Conservation (phyloP, 2,888 invertebrate genomes). For the Heteromurus nitidus region DNA sequence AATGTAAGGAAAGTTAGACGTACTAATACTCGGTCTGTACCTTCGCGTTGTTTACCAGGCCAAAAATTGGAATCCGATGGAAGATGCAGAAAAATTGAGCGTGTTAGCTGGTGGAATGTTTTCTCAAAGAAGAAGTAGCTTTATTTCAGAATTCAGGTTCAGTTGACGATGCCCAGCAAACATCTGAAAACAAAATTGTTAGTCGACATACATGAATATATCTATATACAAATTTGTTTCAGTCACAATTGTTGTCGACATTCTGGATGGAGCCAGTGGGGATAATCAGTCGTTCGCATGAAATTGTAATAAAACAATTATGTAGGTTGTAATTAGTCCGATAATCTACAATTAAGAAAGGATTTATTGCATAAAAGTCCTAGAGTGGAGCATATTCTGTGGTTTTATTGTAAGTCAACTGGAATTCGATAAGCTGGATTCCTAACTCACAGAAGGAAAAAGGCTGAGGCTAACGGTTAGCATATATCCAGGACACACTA, state of each 20-base stretch:
- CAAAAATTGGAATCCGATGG: conserved; percentile 60
- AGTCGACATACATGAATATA: too few relatives aligned
- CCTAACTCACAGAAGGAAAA: not conserved
- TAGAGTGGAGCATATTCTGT: too few relatives aligned
- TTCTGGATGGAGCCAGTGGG: conserved; percentile 9
- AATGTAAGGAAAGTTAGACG: conserved; percentile 55
- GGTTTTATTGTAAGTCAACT: too few relatives aligned
- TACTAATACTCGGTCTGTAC: not conserved
- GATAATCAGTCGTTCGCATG: conserved; percentile 17
- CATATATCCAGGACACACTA: not conserved
- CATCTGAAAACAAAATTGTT: too few relatives aligned
- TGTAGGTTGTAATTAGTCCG: not conserved
- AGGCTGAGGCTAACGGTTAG: not conserved
- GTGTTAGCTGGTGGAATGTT: conserved; percentile 58
- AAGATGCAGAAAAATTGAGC: conserved; percentile 55
- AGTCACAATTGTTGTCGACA: too few relatives aligned
- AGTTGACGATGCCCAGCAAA: too few relatives aligned
- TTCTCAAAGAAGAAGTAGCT: conserved; percentile 27
- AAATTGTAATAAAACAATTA: not conserved
- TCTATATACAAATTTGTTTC: too few relatives aligned
- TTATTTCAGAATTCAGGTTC: too few relatives aligned
- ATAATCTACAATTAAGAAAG: not conserved
- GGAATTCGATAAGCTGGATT: not conserved
- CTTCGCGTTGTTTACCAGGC: conserved; percentile 60
- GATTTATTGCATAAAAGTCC: too few relatives aligned